Percentiles rank a stretch among this genome's conserved stretches.
phyloP scores from a whole-genome alignment of 1,140 invertebrate genomes.

The Trichonephila clavata region DNA sequence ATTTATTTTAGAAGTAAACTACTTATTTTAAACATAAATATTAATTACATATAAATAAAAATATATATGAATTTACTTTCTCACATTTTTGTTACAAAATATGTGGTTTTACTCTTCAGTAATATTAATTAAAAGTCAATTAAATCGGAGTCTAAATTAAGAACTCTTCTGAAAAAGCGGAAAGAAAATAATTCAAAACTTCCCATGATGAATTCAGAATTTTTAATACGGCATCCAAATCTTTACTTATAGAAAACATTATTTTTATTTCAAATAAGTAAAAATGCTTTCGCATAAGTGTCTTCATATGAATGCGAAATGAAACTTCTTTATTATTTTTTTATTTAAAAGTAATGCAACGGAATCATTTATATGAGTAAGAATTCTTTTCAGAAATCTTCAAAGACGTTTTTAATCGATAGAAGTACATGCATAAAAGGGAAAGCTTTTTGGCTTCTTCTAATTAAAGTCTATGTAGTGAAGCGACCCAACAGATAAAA shows the following conservation, averaged over 20 bases:
- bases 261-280: slow-evolving; percentile 22
- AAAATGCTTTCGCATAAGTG: slow-evolving; percentile 9
- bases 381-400: slow-evolving; percentile 46
- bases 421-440: slow-evolving; percentile 33
- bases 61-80: no score
- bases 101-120: background rate
- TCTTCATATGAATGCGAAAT: slow-evolving; percentile 24
- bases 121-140: background rate
- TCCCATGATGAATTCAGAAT: background rate
- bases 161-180: no score
- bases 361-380: slow-evolving; percentile 62
- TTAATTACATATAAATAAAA: no score
- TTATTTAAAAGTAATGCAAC: slow-evolving; percentile 25
- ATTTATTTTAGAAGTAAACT: background rate
- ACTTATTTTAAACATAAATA: background rate
- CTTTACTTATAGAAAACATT: slow-evolving; percentile 5
- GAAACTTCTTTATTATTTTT: slow-evolving; percentile 24
- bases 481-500: slow-evolving; percentile 53
- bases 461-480: slow-evolving; percentile 70
- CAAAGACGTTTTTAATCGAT: slow-evolving; percentile 73
- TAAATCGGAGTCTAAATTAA: background rate
- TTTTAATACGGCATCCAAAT: background rate
- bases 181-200: background rate
- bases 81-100: background rate
- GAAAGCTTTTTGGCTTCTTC: slow-evolving; percentile 67